Base-by-base conservation (phyloP, 2,888 invertebrate genomes). In the Calameuta pallipes region DNA sequence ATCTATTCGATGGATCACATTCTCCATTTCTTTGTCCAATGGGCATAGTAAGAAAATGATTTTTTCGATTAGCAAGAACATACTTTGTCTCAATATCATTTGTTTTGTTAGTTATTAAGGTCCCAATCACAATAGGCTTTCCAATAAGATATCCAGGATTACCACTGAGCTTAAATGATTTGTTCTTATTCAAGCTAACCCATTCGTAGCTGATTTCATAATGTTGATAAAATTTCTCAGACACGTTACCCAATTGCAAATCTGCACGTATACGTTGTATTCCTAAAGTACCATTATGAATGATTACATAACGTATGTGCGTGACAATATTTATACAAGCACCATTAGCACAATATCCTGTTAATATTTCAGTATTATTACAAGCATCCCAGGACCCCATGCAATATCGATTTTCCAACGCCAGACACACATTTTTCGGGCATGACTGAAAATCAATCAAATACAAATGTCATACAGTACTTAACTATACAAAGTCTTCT, bases 111-210 rank as follows among this genome's bases (percentile, higher is more conserved):
- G 79, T 75, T 6, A 85, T 79, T 80, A 90, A 88, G 34, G 81
- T 88, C 23, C 94, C 94, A 76, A 93, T 92, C 80, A 94, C 88
- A 56, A 97, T 91, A 0, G 96, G 96, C 83, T 94, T 93, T 11
- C 95, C 95, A 4, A 92, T 84, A 11, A 94, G 87, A 86, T 97
- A 97, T 4, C 97, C 97, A 1, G 96, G 96, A 90, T 95, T 95
- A 3, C 97, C 97, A 91, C 97, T 97, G 30, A 92, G 87, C 76
- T 85, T 84, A 71, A 91, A 89, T 68, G 82, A 78, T 35, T 75
- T 79, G 31, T 84, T 81, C 41, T 87, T 83, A 75, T 87, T 82
- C 9, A 83, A 78, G 33, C 83, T 84, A 41, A 82, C 78, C 91
- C 91, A 91, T 74, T 73, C 71, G 75, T 83, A 82, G 37, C 78